These are phyloP conservation scores for Oryzias dopingdopingensis DNA, from an alignment of 2,797 vertebrate genomes.

Conservation along the genomic window DNA sequence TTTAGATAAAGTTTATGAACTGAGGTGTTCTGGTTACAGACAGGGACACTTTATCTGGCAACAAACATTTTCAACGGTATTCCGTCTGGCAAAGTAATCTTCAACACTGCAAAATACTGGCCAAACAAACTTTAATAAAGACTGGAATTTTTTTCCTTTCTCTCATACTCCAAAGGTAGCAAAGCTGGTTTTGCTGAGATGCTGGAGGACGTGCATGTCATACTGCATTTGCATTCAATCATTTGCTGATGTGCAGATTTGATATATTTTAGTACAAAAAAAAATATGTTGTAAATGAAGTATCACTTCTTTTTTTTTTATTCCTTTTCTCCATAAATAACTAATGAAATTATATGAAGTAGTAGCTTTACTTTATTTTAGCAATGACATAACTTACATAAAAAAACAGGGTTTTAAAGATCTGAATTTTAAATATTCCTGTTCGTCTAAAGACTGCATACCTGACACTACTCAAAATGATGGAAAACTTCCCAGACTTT, in stretches of 20 bases:
- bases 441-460: no score
- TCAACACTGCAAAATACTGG: conserved; percentile 47
- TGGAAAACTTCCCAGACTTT: no score
- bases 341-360: no score
- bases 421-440: no score
- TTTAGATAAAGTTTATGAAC: conserved; percentile 18
- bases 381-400: no score
- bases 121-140: conserved; percentile 71
- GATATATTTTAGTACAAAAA: no score
- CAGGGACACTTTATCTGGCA: conserved; percentile 31
- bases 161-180: conserved; percentile 22
- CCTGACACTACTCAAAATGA: no score
- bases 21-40: conserved; percentile 34
- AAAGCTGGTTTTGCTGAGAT: conserved; percentile 26
- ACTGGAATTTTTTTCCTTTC: conserved; percentile 60
- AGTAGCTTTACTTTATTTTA: no score
- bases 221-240: conserved; percentile 4
- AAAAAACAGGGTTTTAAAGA: no score
- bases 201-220: conserved; percentile 31
- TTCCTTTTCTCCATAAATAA: no score
- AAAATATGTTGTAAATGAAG: no score
- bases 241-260: neutral
- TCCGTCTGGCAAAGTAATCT: conserved; percentile 53
- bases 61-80: conserved; percentile 35
- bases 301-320: no score